phyloP scores from a whole-genome alignment of 2,888 invertebrate genomes.

The Sphinx pinastri region DNA sequence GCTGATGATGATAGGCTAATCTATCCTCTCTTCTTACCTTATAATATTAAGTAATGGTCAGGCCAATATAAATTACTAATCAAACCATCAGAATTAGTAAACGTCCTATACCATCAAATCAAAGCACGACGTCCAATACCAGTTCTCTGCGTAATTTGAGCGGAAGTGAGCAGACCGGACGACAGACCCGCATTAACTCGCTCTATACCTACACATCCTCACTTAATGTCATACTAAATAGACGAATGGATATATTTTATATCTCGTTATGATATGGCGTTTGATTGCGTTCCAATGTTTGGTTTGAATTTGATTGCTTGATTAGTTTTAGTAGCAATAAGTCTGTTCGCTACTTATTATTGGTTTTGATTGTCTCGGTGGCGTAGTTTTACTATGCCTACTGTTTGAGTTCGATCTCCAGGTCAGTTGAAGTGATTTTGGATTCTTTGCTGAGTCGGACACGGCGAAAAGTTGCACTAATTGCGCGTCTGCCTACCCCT shows the following conservation, averaged over 20 bases:
- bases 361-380: neutral
- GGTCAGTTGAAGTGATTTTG: too few relatives aligned
- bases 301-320: conserved; percentile 24
- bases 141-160: conserved; percentile 29
- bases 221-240: conserved; percentile 32
- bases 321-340: conserved; percentile 17
- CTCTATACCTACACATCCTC: conserved; percentile 29
- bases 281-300: conserved; percentile 24
- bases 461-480: too few relatives aligned
- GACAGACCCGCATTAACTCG: conserved; percentile 20
- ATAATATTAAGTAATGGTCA: too few relatives aligned
- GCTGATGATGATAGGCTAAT: too few relatives aligned
- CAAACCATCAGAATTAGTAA: too few relatives aligned
- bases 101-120: neutral
- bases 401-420: too few relatives aligned
- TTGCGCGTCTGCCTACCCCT: too few relatives aligned
- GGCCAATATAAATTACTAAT: too few relatives aligned
- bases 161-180: conserved; percentile 27
- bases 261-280: conserved; percentile 35
- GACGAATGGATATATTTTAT: conserved; percentile 33
- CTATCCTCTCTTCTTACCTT: too few relatives aligned
- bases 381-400: too few relatives aligned
- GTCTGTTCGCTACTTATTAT: conserved; percentile 1
- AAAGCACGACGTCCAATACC: conserved; percentile 34
- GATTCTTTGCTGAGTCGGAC: too few relatives aligned